Evolutionary conservation across 1,140 invertebrate species (phyloP), one percentile per base, ranked within the genome.

Genomic region (Hyles euphorbiae): DNA sequence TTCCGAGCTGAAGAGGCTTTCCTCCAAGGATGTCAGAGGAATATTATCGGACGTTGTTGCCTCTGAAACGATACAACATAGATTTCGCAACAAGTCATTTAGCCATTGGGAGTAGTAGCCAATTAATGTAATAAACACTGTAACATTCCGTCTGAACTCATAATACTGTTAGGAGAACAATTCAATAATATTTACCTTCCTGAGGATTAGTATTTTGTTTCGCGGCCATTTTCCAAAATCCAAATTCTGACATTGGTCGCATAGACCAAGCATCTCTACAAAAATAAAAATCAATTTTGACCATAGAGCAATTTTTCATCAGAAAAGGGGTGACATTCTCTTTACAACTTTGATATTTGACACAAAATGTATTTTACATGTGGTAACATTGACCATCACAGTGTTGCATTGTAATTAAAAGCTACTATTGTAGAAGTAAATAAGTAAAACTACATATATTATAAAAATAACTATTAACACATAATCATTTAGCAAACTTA

Each of bases 1-100:
- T 90, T 98, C 97, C 77, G 95, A 90, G 70, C 96, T 97, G 61
- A 95, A 90, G 47, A 96, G 89, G 80, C 91, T 94, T 76, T 94
- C 92, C 76, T 94, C 93, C 60, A 93, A 81, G 53, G 89, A 90
- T 65, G 87, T 87, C 75, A 92, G 73, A 62, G 87, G 87, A 80
- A 89, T 88, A 88, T 89, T 83, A 66, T 89, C 86, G 58, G 79
- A 74, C 63, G 84, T 68, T 65, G 78, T 66, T 82, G 82, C 83
- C 56, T 78, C 87, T 89, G 75, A 58, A 82, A 79, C 65, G 73
- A 70, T 36, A 5, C 36, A 40, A 40, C 36, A 40, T 40, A 40
- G 22, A 22, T 22, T 22, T 22, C 22, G 22, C 22, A 22, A 22
- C 22, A 22, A 22, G 22, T 22, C 22, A 22, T 0, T 2, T 22